phyloP scores from a whole-genome alignment of 1,140 invertebrate species.

The Platorchestia sp. region DNA sequence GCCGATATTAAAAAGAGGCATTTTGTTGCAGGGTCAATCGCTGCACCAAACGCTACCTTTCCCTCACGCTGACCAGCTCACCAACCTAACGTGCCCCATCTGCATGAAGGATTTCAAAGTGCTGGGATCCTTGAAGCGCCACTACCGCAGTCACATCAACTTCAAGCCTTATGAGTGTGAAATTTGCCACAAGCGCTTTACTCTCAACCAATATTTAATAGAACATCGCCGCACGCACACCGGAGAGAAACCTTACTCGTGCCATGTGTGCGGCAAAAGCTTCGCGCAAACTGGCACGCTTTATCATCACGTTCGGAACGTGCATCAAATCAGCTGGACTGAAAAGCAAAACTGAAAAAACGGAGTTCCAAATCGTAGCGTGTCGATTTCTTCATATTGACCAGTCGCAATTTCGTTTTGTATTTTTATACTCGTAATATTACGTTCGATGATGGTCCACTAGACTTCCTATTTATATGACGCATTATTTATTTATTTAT shows the following conservation, averaged over 20 bases:
- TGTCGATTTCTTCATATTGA: neutral
- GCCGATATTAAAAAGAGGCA: constrained; percentile 67
- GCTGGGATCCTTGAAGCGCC: constrained; percentile 69
- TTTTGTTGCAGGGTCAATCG: constrained; percentile 67
- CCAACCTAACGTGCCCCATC: constrained; percentile 78
- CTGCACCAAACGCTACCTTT: constrained; percentile 62
- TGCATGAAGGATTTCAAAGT: constrained; percentile 77
- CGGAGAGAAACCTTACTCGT: constrained; percentile 81
- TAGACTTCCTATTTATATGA: constrained; percentile 57
- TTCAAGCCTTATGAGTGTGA: constrained; percentile 73
- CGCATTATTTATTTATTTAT: constrained; percentile 49
- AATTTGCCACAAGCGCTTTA: constrained; percentile 73
- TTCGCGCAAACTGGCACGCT: constrained; percentile 86
- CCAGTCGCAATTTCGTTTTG: neutral
- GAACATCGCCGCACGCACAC: constrained; percentile 85
- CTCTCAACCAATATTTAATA: constrained; percentile 84
- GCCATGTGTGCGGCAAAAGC: constrained; percentile 84
- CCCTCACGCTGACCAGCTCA: constrained; percentile 47
- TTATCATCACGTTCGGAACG: constrained; percentile 89
- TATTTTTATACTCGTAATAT: constrained; percentile 40
- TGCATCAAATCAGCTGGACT: constrained; percentile 78
- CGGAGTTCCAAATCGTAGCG: constrained; percentile 53
- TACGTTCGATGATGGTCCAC: constrained; percentile 24
- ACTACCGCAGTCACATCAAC: constrained; percentile 71
- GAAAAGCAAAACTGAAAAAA: constrained; percentile 62